A percentile compares a stretch with the other conserved stretches of the same genome.
These are phyloP conservation scores for Bemisia tabaci DNA, from an alignment of 1,140 invertebrate genomes.

Conservation along the genomic window DNA sequence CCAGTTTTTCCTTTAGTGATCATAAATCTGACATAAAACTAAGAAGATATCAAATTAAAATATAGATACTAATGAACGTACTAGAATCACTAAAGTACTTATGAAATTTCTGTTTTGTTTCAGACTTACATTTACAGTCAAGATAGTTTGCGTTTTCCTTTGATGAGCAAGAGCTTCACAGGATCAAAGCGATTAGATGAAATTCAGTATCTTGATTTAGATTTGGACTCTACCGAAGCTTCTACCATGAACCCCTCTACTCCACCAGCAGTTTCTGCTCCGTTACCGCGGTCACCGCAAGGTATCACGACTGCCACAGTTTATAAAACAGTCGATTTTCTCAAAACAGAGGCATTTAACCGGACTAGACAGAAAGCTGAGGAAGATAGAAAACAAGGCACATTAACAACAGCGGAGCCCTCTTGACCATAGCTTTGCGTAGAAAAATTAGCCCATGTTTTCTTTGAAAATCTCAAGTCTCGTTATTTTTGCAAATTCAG, in stretches of 20 bases:
- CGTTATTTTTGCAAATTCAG: neutral
- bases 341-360: constrained; percentile 83
- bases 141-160: neutral
- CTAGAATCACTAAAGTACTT: no score
- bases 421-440: neutral
- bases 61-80: no score
- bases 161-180: neutral
- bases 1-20: no score
- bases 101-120: neutral
- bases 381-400: constrained; percentile 33
- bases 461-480: neutral
- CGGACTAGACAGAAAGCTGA: constrained; percentile 68
- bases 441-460: neutral
- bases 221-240: constrained; percentile 37
- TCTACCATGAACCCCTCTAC: constrained; percentile 9
- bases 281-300: constrained; percentile 3
- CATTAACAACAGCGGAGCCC: neutral
- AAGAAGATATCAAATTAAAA: no score
- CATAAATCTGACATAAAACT: no score
- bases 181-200: constrained; percentile 25
- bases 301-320: constrained; percentile 37
- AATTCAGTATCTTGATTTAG: constrained; percentile 62
- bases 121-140: neutral
- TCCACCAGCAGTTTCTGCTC: neutral
- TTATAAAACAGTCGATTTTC: constrained; percentile 81